Evolutionary conservation across 1,140 invertebrate genomes (phyloP).

Genomic region (Zaprionus davidi): DNA sequence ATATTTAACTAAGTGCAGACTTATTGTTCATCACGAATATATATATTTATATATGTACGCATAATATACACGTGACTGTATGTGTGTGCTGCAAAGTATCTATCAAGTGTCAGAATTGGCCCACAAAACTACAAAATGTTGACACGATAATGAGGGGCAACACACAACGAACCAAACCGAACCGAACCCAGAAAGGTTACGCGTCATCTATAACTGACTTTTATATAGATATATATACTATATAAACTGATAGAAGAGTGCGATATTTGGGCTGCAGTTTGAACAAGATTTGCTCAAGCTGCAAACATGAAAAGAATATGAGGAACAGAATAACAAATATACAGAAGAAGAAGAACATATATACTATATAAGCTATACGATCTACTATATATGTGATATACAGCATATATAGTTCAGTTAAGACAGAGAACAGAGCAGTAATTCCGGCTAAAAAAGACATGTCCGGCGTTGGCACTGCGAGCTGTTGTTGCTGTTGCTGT

Average conservation of each 20-base stretch:
- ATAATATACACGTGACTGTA: neutral
- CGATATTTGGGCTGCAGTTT: too few species aligned
- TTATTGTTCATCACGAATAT: conserved; percentile 5
- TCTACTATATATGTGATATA: neutral
- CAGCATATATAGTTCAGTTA: neutral
- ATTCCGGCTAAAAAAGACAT: neutral
- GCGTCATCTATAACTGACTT: neutral
- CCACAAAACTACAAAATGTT: conserved; percentile 40
- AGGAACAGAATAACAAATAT: too few species aligned
- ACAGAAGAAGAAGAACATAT: too few species aligned
- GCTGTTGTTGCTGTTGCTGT: neutral
- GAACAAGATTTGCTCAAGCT: too few species aligned
- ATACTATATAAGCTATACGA: neutral
- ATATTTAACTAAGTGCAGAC: conserved; percentile 11
- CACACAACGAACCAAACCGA: neutral
- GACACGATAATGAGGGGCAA: conserved; percentile 26
- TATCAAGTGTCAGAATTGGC: conserved; percentile 42
- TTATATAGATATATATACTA: neutral
- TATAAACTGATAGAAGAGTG: neutral
- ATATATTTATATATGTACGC: conserved; percentile 6
- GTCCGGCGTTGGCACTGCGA: neutral
- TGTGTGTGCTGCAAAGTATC: neutral
- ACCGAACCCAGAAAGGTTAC: neutral
- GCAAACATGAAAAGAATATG: too few species aligned
- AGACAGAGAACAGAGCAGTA: neutral